Evolutionary conservation across 2,888 invertebrate species (phyloP), one percentile per base, ranked within the genome.

Genomic region (Norana najaformis): DNA sequence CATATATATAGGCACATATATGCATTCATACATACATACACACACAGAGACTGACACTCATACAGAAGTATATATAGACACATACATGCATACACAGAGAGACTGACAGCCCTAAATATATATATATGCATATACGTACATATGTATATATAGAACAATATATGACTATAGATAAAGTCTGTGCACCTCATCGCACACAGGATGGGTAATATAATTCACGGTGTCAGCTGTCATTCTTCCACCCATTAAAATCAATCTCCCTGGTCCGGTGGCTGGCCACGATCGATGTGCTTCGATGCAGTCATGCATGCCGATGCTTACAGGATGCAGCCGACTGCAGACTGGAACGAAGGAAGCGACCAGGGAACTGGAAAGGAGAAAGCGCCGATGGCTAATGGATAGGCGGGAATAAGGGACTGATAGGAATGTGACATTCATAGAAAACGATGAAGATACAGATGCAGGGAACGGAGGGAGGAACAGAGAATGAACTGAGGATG

Each of bases 171-270:
- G n/a, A 23, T 14, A 35, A 20, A 11, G 35, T 1, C 85, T 8
- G 85, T 14, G 85, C 36, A 85, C 36, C 6, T 85, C 85, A 8
- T 85, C 20, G 85, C 85, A 5, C 36, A 14, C 35, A 85, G 36
- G 85, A 35, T 36, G 85, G 85, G 20, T 14, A 85, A 85, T 35
- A 85, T 85, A 85, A 85, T 37, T 85, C 36, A 85, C 36, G 85
- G 23, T 37, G 85, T 85, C 85, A 85, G 36, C 85, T 85, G 85
- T 37, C 85, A 85, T 85, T 37, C 85, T 23, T 35, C 35, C 37
- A 11, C 35, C 85, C 85, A 85, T 85, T 85, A 85, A 85, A 85
- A 85, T 85, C 85, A 85, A 85, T 85, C 85, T 85, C 85, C 30
- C 37, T 85, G 85, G 85, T 85, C 36, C 85, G 37, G 23, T 36